Conservation (phyloP, 2,888 invertebrate genomes). For the Drosophila meridiana region DNA sequence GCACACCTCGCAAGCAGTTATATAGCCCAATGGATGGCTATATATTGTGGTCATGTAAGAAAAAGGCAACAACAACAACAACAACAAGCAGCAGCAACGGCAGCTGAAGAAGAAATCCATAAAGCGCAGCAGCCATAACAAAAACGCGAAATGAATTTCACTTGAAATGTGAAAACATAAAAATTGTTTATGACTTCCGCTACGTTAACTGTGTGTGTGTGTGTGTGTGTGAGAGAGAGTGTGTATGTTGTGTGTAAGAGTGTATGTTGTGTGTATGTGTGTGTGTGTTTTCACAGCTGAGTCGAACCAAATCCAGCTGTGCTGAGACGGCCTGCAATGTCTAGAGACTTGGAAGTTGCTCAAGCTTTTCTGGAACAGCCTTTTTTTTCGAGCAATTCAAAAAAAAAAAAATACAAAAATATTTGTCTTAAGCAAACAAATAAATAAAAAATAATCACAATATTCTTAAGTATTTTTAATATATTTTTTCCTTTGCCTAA, state of each 20-base stretch:
- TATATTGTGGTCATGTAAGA: conserved; percentile 65
- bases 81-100: conserved; percentile 16
- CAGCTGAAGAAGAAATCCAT: conserved; percentile 62
- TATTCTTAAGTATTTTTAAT: no score
- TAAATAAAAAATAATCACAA: no score
- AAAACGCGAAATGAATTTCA: conserved; percentile 80
- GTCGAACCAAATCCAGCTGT: conserved; percentile 18
- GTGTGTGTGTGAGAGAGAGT: conserved; percentile 10
- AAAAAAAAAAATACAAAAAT: neutral
- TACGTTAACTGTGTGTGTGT: conserved; percentile 53
- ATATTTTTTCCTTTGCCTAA: no score
- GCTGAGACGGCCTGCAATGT: conserved; percentile 16
- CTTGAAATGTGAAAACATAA: conserved; percentile 80
- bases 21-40: conserved; percentile 47
- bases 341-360: conserved; percentile 1
- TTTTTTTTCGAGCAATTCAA: neutral
- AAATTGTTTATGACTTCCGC: conserved; percentile 79
- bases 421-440: neutral
- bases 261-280: conserved; percentile 9
- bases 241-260: neutral
- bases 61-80: conserved; percentile 24
- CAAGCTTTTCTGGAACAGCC: neutral
- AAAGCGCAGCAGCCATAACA: conserved; percentile 79
- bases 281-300: conserved; percentile 16
- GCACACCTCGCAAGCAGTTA: conserved; percentile 33